A percentile compares a stretch with the other conserved stretches of the same genome.
Evolutionary conservation across 2,888 invertebrate species (phyloP).

Genomic region (Drosophila nr. perissopoda): DNA sequence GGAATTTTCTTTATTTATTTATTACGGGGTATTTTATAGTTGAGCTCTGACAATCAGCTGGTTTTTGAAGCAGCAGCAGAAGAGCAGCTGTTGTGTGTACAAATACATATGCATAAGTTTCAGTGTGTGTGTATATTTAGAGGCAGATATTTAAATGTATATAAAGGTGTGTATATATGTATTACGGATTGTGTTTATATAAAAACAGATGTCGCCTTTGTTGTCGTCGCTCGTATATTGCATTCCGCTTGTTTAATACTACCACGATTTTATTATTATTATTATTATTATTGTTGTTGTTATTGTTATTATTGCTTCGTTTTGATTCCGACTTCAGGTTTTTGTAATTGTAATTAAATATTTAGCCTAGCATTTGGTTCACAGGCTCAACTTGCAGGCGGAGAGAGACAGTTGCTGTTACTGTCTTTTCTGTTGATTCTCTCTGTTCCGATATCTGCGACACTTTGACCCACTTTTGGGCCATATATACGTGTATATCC

Average conservation of each 20-base stretch:
- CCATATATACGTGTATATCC: conserved; percentile 9
- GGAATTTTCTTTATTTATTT: not conserved
- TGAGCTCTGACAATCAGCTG: not conserved
- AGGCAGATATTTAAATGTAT: not conserved
- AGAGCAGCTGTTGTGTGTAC: not conserved
- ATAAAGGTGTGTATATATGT: not conserved
- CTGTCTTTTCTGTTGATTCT: conserved; percentile 1
- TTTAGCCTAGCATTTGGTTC: not conserved
- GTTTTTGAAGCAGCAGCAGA: not conserved
- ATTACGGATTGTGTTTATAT: not conserved
- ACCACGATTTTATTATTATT: conserved; percentile 12
- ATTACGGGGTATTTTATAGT: conserved; percentile 9
- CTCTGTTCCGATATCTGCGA: conserved; percentile 25
- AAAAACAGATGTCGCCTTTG: conserved; percentile 20
- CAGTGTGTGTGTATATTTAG: not conserved
- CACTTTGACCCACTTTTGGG: conserved; percentile 52
- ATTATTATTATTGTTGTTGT: conserved; percentile 26
- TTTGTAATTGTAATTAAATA: conserved; percentile 16
- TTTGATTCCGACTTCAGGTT: conserved; percentile 4
- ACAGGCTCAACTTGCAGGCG: conserved; percentile 5
- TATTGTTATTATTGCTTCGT: conserved; percentile 22
- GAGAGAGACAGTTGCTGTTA: conserved; percentile 19
- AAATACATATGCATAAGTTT: not conserved
- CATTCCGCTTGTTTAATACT: conserved; percentile 20
- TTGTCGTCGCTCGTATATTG: conserved; percentile 19